Evolutionary conservation across 2,888 invertebrate species (phyloP).

Genomic region (Agonopterix heracliana): DNA sequence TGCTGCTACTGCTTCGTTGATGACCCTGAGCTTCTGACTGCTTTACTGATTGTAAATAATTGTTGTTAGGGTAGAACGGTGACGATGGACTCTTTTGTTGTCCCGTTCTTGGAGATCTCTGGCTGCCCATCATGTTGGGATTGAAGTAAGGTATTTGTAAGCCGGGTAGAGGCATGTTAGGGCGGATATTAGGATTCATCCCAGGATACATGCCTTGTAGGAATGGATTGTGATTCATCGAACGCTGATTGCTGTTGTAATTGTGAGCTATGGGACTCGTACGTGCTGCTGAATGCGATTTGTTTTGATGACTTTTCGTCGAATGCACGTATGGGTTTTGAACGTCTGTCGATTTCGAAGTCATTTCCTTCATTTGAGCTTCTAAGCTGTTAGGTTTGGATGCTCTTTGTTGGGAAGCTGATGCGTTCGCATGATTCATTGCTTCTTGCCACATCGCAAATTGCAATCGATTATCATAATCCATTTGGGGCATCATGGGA

Average conservation of each 20-base stretch:
- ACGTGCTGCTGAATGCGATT: conserved; percentile 62
- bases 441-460: conserved; percentile 84
- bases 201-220: conserved; percentile 60
- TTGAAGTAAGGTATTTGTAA: conserved; percentile 64
- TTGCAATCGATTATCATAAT: conserved; percentile 75
- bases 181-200: conserved; percentile 49
- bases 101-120: conserved; percentile 45
- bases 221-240: conserved; percentile 45
- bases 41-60: conserved; percentile 58
- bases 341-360: conserved; percentile 54
- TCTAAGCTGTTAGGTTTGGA: conserved; percentile 39
- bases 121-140: conserved; percentile 52
- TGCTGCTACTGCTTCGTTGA: conserved; percentile 40
- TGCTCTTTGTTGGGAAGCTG: conserved; percentile 39
- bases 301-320: conserved; percentile 54
- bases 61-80: conserved; percentile 63
- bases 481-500: conserved; percentile 62
- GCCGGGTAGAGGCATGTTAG: conserved; percentile 52
- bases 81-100: conserved; percentile 65
- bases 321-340: conserved; percentile 65
- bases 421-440: conserved; percentile 71
- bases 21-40: conserved; percentile 39
- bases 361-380: conserved; percentile 50
- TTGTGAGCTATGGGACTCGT: conserved; percentile 68
- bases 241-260: conserved; percentile 50